Evolutionary conservation across 1,140 invertebrate genomes (phyloP), one percentile per base, ranked within the genome.

Genomic region (Kradibia gibbosae): DNA sequence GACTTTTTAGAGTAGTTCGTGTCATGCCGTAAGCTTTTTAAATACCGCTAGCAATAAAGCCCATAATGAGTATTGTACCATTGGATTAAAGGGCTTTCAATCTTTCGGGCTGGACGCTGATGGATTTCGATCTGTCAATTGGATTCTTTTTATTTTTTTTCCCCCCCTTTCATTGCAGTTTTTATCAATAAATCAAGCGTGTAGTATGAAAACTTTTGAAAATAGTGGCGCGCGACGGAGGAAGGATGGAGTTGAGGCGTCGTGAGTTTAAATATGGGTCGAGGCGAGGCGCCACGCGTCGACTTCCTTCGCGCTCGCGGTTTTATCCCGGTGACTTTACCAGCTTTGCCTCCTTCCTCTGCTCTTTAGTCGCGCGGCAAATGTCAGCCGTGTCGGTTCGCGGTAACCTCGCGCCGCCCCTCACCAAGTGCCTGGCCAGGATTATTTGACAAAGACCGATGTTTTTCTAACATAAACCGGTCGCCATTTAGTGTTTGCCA

Each of bases 281-380:
- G 48, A 28, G 13, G 34, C 31, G 73, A 48, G 80, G 75, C 80
- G 80, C 80, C 67, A 82, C 74, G 8, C 13, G 8, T 28, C 53
- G 36, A 55, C 81, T 77, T 76, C 34, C 42, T 81, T 25, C n/a
- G n/a, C 34, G 34, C 20, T 42, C 48, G 60, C 60, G 25, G 22
- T 60, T 72, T 78, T n/a, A 50, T 79, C 65, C 28, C 36, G 42
- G 50, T 48, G 25, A n/a, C n/a, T n/a, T n/a, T n/a, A n/a, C n/a
- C n/a, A n/a, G n/a, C n/a, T n/a, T n/a, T n/a, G n/a, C n/a, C n/a
- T n/a, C n/a, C n/a, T 25, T 31, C 20, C 55, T 22, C 57, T 42
- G 13, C 36, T 36, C 57, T 22, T 82, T 82, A 87, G 86, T 87
- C 82, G 84, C 84, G 83, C 84, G 84, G 81, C 81, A 85, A 83